Base-by-base conservation (phyloP, 2,797 vertebrate species). In the Scyliorhinus canicula region DNA sequence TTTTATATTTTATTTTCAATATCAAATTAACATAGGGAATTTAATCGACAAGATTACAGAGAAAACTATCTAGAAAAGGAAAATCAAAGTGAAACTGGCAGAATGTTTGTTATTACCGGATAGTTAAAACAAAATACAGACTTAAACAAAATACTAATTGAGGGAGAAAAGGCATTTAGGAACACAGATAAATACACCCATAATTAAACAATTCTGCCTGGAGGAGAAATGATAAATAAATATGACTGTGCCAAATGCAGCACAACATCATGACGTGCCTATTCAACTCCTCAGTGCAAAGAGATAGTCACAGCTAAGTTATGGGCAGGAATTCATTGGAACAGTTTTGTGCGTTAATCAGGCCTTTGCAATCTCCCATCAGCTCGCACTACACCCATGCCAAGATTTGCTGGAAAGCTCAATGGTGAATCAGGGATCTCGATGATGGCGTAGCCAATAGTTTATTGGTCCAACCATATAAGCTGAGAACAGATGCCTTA, bases 131-230 rank as follows among this genome's bases (percentile, higher is more conserved):
- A n/a, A n/a, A n/a, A n/a, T 26, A 55, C 28, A 86, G 28, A 5
- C 47, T 47, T 86, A 44, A 82, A 82, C 74, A 79, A 79, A 79
- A 40, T 85, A 85, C 84, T 55, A 86, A 86, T 55, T 86, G 26
- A 52, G 84, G 31, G 84, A 31, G 31, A 16, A 55, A 55, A 86
- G 31, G 28, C 84, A 52, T 55, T 52, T 86, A 35, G 47, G 12
- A 55, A 16, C 31, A 55, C 9, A 55, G 28, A 31, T 86, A 55
- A 86, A 86, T 86, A 28, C 84, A 86, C 3, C 50, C 31, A 86
- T 47, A 52, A 86, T 86, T 35, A 86, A 86, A 86, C 9, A 86
- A 86, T 55, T 55, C 84, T 31, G 52, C 52, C 47, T 86, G 84
- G 84, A 86, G 50, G 84, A 85, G 47, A 85, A 44, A 12, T 47